These are phyloP conservation scores for Tiliqua scincoides DNA, from an alignment of 2,113 vertebrate genomes.

Conservation along the genomic window DNA sequence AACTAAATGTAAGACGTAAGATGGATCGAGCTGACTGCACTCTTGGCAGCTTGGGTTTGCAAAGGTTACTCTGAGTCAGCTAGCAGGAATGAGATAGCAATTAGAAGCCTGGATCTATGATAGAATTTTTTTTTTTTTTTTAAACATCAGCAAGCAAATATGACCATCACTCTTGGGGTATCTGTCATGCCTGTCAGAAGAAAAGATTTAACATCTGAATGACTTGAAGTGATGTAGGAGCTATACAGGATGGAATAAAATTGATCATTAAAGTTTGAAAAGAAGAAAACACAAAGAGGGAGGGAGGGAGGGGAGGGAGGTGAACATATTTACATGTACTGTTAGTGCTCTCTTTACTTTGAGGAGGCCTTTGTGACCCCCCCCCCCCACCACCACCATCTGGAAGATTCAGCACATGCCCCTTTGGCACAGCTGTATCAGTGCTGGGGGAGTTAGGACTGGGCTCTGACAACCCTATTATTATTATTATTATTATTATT, in stretches of 20 bases:
- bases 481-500: no score
- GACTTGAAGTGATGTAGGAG: constrained; percentile 1
- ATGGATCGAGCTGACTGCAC: not conserved
- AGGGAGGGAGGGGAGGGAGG: no score
- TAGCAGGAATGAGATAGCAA: not conserved
- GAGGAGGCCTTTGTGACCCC: no score
- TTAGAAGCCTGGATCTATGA: constrained; percentile 11
- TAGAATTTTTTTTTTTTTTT: constrained; percentile 13
- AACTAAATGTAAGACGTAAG: not conserved
- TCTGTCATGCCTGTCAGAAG: constrained; percentile 1
- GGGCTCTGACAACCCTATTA: no score
- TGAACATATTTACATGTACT: not conserved
- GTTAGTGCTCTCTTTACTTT: no score
- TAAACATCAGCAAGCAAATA: constrained; percentile 8
- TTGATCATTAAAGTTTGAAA: not conserved
- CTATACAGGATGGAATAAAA: not conserved
- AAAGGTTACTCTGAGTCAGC: constrained; percentile 18
- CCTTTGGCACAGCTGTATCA: no score
- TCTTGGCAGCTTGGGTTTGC: constrained; percentile 8
- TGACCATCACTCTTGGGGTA: constrained; percentile 35
- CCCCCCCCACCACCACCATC: no score
- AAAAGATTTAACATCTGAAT: constrained; percentile 21
- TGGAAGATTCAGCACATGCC: no score
- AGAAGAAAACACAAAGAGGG: not conserved
- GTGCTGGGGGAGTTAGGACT: no score